Evolutionary conservation across 2,888 invertebrate genomes (phyloP), one percentile per base, ranked within the genome.

Genomic region (Synanthedon formicaeformis): DNA sequence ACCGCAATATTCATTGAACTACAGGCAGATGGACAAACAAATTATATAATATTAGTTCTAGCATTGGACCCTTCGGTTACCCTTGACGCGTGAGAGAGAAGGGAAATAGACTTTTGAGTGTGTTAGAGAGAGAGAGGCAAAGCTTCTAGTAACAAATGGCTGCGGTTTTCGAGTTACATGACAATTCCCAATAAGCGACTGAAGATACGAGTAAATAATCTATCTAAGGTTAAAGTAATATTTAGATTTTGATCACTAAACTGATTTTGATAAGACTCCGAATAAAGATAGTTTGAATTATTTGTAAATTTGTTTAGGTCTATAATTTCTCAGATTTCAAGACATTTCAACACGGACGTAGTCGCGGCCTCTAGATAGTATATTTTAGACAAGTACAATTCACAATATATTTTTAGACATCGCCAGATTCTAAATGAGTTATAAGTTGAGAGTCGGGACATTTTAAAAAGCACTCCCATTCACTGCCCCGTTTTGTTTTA

Each of bases 1-100:
- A 68, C 69, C 71, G 63, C 74, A 70, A 64, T 66, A 69, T 59
- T 67, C 70, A 70, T 45, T 66, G 69, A 66, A 57, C 67, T 67
- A 66, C 64, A 55, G 64, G 61, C 71, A 73, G 73, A 73, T 68
- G 67, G 64, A 65, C 64, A 57, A 62, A 63, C 60, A 57, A 63
- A 64, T 67, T 66, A 10, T 34, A 45, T 45, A 45, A 13, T 63
- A 58, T 57, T 59, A 56, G 57, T 57, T 58, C 60, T 60, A 52
- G 60, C 65, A 57, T 60, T 54, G 61, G 64, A 45, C 13, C 45
- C 45, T 45, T 45, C 45, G 45, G 13, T 23, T n/a, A 45, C 45
- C 13, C 14, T 45, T 13, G 13, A 45, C 10, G 34, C 10, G 34
- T 34, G 45, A 45, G 4, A 13, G 13, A 45, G 45, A 45, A 13